A percentile compares a stretch with the other conserved stretches of the same genome.
Conservation (phyloP, 2,888 invertebrate species). For the Nephrotoma appendiculata region DNA sequence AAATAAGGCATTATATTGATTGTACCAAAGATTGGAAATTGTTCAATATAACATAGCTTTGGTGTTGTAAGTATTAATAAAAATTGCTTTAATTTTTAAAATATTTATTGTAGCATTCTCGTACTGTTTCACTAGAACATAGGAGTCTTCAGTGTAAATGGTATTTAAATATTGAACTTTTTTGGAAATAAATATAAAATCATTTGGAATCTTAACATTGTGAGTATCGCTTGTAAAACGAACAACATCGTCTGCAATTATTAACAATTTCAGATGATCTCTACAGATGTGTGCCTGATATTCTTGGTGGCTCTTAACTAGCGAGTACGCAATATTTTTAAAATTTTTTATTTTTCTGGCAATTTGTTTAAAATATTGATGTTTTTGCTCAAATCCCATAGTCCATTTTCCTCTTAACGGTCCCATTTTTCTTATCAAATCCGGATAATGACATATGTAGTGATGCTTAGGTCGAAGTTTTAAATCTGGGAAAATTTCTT, state of each 20-base stretch:
- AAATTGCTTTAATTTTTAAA: neutral
- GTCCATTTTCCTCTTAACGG: constrained; percentile 11
- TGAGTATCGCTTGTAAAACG: neutral
- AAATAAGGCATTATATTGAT: neutral
- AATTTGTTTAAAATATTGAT: constrained; percentile 16
- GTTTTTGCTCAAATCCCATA: constrained; percentile 18
- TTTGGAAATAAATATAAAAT: neutral
- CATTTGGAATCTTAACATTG: neutral
- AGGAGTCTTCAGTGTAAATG: neutral
- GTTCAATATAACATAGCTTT: neutral
- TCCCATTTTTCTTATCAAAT: constrained; percentile 9
- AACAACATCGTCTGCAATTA: neutral
- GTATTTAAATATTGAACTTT: neutral
- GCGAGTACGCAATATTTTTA: constrained; percentile 9
- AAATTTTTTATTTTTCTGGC: constrained; percentile 13
- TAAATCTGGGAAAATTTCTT: constrained; percentile 9
- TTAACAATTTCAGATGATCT: neutral
- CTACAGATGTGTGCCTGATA: neutral
- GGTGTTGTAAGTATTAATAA: neutral
- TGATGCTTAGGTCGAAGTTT: constrained; percentile 13
- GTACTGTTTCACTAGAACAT: neutral
- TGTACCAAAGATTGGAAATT: neutral
- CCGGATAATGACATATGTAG: constrained; percentile 12
- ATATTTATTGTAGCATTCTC: neutral
- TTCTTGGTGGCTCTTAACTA: neutral